Percentiles rank a stretch among this genome's conserved stretches.
These are phyloP conservation scores for Aradophagus sp. DNA, from an alignment of 1,140 invertebrate genomes.

Conservation along the genomic window DNA sequence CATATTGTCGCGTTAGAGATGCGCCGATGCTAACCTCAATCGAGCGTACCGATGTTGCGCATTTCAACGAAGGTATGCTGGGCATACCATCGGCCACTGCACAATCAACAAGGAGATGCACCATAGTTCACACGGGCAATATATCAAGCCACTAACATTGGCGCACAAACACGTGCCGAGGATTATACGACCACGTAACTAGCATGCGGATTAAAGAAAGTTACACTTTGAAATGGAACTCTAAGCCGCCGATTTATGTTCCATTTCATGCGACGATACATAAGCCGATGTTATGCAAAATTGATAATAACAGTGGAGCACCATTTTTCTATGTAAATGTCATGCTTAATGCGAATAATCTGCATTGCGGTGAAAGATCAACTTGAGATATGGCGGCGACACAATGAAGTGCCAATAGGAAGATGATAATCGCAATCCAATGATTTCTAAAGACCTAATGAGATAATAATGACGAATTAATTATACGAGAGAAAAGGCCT, in stretches of 20 bases:
- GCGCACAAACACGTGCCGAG: conserved; percentile 2
- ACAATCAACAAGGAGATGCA: conserved; percentile 10
- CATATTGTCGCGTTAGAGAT: conserved; percentile 58
- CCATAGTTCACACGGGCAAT: conserved; percentile 46
- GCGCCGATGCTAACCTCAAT: conserved; percentile 56
- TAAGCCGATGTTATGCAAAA: conserved; percentile 5
- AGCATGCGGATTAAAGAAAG: conserved; percentile 35
- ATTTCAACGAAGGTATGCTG: conserved; percentile 30
- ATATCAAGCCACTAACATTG: no score
- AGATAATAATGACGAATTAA: conserved; percentile 30
- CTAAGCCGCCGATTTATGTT: conserved; percentile 23
- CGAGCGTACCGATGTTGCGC: conserved; percentile 34
- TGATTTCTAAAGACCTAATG: conserved; percentile 10
- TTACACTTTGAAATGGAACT: conserved; percentile 19
- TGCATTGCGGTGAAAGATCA: conserved; percentile 7
- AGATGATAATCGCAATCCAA: conserved; percentile 20
- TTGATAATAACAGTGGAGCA: conserved; percentile 5
- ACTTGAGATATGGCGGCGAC: neutral
- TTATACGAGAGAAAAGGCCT: conserved; percentile 21
- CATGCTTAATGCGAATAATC: conserved; percentile 1
- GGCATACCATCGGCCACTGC: conserved; percentile 31
- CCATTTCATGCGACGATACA: conserved; percentile 8
- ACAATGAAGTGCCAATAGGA: conserved; percentile 6
- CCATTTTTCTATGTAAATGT: conserved; percentile 7
- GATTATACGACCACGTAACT: conserved; percentile 7